Evolutionary conservation across 2,113 vertebrate species (phyloP).

Genomic region (Mesitornis unicolor): DNA sequence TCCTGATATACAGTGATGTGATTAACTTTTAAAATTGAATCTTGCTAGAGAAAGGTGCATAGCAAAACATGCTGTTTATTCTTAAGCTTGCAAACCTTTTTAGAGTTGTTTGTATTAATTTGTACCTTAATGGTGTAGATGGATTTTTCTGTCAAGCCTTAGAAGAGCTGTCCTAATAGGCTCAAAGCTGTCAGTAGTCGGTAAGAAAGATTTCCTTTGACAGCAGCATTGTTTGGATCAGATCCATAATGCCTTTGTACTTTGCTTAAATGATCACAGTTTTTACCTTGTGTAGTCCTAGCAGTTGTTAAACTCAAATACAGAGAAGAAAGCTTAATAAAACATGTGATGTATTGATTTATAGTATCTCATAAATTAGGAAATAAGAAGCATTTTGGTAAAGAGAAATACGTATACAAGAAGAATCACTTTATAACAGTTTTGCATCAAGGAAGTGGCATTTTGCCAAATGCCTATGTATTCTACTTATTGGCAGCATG

Average conservation of each 20-base stretch:
- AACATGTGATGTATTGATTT: conserved; percentile 12
- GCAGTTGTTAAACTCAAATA: conserved; percentile 9
- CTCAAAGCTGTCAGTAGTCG: background rate
- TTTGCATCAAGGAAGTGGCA: conserved; percentile 26
- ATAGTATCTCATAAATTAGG: conserved; percentile 19
- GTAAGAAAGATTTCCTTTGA: background rate
- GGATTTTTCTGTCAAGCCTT: background rate
- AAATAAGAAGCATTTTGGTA: conserved; percentile 29
- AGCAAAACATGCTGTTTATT: background rate
- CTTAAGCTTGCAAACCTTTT: background rate
- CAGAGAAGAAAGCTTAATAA: conserved; percentile 11
- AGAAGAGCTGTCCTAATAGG: background rate
- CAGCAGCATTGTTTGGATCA: background rate
- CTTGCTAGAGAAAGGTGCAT: background rate
- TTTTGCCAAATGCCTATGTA: conserved; percentile 31
- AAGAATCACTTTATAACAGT: conserved; percentile 14
- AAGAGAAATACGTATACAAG: background rate
- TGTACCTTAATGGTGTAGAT: background rate
- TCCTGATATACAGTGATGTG: fast-evolving
- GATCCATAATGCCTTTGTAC: background rate
- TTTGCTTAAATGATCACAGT: background rate
- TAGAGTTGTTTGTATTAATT: background rate
- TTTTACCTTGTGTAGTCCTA: background rate
- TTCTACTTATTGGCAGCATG: conserved; percentile 23
- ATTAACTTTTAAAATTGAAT: background rate